Conservation (phyloP, 2,113 vertebrate genomes). For the Phalacrocorax aristotelis region DNA sequence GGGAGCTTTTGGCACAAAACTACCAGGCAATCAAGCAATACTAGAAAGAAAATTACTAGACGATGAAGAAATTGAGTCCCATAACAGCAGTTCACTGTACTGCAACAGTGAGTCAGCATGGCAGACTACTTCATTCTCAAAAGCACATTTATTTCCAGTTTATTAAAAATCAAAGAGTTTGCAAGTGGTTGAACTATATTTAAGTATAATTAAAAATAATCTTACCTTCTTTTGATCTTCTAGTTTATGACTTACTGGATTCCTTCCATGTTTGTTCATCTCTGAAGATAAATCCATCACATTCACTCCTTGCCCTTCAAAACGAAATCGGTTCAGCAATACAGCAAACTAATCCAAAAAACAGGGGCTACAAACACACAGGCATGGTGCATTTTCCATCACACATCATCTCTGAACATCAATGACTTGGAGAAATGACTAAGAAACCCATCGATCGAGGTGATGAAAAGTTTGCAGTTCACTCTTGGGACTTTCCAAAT, state of each 20-base stretch:
- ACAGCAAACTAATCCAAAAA: conserved; percentile 75
- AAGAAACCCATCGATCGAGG: conserved; percentile 56
- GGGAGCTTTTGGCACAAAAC: background rate
- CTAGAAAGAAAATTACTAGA: conserved; percentile 3
- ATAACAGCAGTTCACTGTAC: background rate
- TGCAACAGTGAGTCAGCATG: background rate
- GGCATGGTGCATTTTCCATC: conserved; percentile 77
- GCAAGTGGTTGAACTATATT: background rate
- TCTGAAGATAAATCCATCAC: conserved; percentile 96
- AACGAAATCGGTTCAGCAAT: conserved; percentile 77
- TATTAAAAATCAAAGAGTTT: background rate
- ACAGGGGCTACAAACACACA: conserved; percentile 73
- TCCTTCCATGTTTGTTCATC: conserved; percentile 92
- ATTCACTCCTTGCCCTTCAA: conserved; percentile 72
- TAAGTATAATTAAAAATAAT: background rate
- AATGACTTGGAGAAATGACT: conserved; percentile 63
- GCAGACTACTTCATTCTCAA: background rate
- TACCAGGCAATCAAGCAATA: background rate
- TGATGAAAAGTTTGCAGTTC: conserved; percentile 65
- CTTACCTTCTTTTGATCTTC: conserved; percentile 99
- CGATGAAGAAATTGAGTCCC: background rate
- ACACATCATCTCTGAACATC: conserved; percentile 77
- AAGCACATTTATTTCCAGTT: background rate
- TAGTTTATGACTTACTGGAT: conserved; percentile 94
- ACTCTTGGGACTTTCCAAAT: conserved; percentile 68